A percentile compares a stretch with the other conserved stretches of the same genome.
phyloP scores from a whole-genome alignment of 1,140 invertebrate genomes.

The Conus ventricosus region DNA sequence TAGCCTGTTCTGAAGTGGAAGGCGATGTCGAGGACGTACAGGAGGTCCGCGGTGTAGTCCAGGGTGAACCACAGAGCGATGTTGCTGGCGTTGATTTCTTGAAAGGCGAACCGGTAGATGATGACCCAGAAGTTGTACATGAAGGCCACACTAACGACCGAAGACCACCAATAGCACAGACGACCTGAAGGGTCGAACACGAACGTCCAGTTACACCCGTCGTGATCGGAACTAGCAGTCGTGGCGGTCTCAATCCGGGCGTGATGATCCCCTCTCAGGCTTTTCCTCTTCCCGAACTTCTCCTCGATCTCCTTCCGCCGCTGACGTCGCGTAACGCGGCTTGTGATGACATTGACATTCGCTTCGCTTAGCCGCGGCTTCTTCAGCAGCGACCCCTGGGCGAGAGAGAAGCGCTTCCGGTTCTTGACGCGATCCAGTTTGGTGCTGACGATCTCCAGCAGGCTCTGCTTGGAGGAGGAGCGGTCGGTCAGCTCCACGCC shows the following conservation, averaged over 20 bases:
- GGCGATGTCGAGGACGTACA: conserved; percentile 96
- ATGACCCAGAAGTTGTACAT: conserved; percentile 98
- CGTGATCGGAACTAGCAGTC: conserved; percentile 75
- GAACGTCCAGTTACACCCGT: conserved; percentile 82
- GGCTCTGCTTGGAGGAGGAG: conserved; percentile 78
- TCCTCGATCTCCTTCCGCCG: conserved; percentile 71
- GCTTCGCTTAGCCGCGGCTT: conserved; percentile 67
- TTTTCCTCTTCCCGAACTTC: conserved; percentile 70
- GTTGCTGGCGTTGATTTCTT: conserved; percentile 85
- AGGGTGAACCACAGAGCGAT: conserved; percentile 96
- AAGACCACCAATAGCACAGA: conserved; percentile 75
- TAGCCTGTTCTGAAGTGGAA: conserved; percentile 98
- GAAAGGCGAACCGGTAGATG: conserved; percentile 98
- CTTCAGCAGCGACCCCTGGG: conserved; percentile 69
- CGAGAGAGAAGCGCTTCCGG: conserved; percentile 60
- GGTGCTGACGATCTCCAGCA: conserved; percentile 82
- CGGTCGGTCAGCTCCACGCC: conserved; percentile 67
- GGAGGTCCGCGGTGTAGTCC: conserved; percentile 96
- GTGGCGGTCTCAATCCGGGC: conserved; percentile 61
- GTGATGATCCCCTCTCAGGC: conserved; percentile 60
- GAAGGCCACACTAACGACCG: conserved; percentile 95
- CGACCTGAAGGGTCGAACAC: conserved; percentile 75
- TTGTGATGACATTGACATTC: conserved; percentile 56
- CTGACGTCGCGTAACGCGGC: conserved; percentile 66
- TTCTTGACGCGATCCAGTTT: conserved; percentile 78